Evolutionary conservation across 2,113 vertebrate species (phyloP).

Genomic region (Diadophis punctatus): DNA sequence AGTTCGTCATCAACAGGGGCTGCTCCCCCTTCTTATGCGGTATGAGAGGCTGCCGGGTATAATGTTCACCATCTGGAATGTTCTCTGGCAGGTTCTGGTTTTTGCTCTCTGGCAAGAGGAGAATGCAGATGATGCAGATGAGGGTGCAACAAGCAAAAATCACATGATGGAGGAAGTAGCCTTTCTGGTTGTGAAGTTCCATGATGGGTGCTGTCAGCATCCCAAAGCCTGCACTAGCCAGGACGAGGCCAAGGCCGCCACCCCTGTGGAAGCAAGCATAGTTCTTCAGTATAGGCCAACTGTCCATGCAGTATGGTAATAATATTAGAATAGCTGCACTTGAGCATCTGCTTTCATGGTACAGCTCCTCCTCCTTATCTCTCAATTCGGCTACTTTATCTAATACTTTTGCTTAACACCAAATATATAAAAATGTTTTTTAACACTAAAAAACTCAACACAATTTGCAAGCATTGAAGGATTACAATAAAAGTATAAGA

Average conservation of each 20-base stretch:
- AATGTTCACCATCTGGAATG: constrained; percentile 87
- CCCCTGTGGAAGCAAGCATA: constrained; percentile 70
- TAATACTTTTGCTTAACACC: neutral
- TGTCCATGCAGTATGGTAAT: neutral
- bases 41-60: constrained; percentile 86
- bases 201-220: constrained; percentile 95
- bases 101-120: constrained; percentile 91
- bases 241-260: constrained; percentile 88
- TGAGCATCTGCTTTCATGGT: neutral
- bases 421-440: neutral
- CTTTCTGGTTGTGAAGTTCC: constrained; percentile 98
- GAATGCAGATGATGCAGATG: constrained; percentile 97
- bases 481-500: neutral
- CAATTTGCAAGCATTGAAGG: neutral
- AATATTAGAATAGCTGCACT: neutral
- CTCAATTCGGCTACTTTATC: neutral
- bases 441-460: neutral
- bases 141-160: constrained; percentile 98
- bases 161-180: constrained; percentile 96
- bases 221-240: constrained; percentile 93
- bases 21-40: constrained; percentile 86
- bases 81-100: constrained; percentile 89
- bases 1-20: constrained; percentile 88
- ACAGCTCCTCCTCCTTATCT: neutral
- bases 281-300: neutral